Evolutionary conservation across 2,113 vertebrate genomes (phyloP).

Genomic region (Centrocercus urophasianus): DNA sequence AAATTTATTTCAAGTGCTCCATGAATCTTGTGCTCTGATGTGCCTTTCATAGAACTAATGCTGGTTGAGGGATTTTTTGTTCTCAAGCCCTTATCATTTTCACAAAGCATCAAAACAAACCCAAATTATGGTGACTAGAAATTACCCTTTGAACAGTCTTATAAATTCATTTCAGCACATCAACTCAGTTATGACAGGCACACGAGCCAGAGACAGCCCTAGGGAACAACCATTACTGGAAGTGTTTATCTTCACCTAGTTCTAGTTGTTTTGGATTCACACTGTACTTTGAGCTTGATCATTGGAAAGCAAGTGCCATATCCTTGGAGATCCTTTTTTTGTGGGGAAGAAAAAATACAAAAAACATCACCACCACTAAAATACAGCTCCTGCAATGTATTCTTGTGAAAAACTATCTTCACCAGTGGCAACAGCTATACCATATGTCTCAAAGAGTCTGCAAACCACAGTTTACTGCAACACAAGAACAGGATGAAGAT

Average conservation of each 20-base stretch:
- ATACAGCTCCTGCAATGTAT: not conserved
- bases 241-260: not conserved
- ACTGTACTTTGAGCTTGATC: not conserved
- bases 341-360: not conserved
- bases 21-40: not conserved
- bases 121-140: not conserved
- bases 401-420: not conserved
- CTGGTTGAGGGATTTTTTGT: slow-evolving; percentile 16
- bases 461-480: not conserved
- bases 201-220: not conserved
- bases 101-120: not conserved
- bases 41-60: not conserved
- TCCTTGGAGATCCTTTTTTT: not conserved
- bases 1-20: slow-evolving; percentile 34
- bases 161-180: not conserved
- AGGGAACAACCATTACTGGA: not conserved
- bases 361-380: not conserved
- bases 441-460: not conserved
- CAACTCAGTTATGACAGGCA: rapidly evolving
- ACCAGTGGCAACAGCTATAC: not conserved
- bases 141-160: not conserved
- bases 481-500: not conserved
- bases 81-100: not conserved
- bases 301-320: not conserved
- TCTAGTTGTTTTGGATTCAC: not conserved